phyloP scores from a whole-genome alignment of 2,113 vertebrate species.

The Rhineura floridana region DNA sequence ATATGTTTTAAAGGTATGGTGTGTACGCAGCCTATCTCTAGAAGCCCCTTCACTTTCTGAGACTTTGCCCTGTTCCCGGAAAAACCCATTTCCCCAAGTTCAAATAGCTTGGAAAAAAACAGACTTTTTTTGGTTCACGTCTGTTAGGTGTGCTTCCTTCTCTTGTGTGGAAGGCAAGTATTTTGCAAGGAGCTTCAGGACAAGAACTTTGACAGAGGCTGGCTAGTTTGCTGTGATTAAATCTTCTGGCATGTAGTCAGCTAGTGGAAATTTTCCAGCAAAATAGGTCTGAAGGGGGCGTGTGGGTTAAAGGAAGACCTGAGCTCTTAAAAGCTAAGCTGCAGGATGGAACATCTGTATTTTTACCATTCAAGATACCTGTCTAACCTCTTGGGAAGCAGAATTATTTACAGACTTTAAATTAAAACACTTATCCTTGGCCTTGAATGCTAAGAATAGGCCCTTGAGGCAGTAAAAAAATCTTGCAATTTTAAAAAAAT shows the following conservation, averaged over 20 bases:
- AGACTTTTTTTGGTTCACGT: too few species aligned
- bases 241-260: neutral
- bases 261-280: neutral
- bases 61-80: neutral
- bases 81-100: accelerated
- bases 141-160: neutral
- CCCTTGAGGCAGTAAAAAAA: neutral
- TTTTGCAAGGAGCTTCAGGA: neutral
- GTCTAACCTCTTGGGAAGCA: neutral
- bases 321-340: neutral
- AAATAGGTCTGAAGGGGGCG: neutral
- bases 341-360: neutral
- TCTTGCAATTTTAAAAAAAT: neutral
- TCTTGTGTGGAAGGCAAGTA: neutral
- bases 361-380: neutral
- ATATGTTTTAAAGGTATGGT: too few species aligned
- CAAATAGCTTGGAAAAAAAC: neutral
- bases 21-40: too few species aligned
- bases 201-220: neutral
- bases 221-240: neutral
- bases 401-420: neutral
- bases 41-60: neutral
- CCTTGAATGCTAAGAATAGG: neutral
- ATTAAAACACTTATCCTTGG: neutral
- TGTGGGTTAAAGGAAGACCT: neutral